phyloP scores from a whole-genome alignment of 1,140 invertebrate species.

The Wasmannia auropunctata region DNA sequence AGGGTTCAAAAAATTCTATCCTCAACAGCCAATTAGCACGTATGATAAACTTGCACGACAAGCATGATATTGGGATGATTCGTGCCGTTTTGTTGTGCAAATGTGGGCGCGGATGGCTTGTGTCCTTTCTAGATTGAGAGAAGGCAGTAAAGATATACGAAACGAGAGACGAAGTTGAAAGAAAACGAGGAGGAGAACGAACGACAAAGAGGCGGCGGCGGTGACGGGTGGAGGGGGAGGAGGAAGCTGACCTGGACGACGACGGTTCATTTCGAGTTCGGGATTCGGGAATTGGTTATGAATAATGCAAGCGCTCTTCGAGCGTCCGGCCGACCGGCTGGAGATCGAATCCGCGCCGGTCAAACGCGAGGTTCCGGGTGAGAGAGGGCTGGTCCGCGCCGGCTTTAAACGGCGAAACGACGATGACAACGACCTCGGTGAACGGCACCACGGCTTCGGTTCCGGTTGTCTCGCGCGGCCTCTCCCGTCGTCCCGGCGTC shows the following conservation, averaged over 20 bases:
- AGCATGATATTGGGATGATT: slow-evolving; percentile 1
- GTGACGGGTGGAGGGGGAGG: neutral
- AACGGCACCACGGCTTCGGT: slow-evolving; percentile 26
- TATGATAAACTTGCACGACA: neutral
- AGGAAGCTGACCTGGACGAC: slow-evolving; percentile 69
- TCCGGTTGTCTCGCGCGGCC: slow-evolving; percentile 64
- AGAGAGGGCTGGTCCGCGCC: slow-evolving; percentile 62
- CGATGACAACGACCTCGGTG: slow-evolving; percentile 55
- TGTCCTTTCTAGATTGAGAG: slow-evolving; percentile 13
- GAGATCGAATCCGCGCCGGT: slow-evolving; percentile 74
- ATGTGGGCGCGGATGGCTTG: neutral
- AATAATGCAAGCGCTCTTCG: slow-evolving; percentile 75
- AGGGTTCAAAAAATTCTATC: neutral
- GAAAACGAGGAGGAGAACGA: slow-evolving; percentile 47
- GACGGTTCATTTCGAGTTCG: slow-evolving; percentile 75
- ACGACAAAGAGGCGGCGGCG: slow-evolving; percentile 39
- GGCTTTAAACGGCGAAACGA: slow-evolving; percentile 69
- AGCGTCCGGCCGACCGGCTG: slow-evolving; percentile 65
- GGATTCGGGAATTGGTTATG: slow-evolving; percentile 78
- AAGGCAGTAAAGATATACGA: slow-evolving; percentile 26
- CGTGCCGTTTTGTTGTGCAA: slow-evolving; percentile 8
- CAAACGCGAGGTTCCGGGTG: slow-evolving; percentile 73
- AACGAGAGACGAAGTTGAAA: slow-evolving; percentile 60
- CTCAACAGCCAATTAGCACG: neutral
- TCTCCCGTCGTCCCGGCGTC: slow-evolving; percentile 26